Conservation (phyloP, 1,140 invertebrate genomes). For the Himalopsyche phryganea region DNA sequence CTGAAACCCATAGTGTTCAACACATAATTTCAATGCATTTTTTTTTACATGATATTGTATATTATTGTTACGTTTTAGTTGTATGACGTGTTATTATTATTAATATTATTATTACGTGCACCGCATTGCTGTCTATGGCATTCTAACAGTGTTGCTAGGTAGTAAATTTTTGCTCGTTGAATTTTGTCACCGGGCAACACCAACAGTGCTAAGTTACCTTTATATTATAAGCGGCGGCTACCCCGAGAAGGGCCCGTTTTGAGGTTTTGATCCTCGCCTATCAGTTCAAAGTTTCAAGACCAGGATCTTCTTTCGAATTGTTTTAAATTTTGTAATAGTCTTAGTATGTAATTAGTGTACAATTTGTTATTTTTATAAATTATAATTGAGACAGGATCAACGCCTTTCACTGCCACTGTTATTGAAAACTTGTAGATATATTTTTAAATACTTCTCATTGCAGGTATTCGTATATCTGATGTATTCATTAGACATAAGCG, state of each 20-base stretch:
- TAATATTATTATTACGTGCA: constrained; percentile 17
- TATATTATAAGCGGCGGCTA: constrained; percentile 9
- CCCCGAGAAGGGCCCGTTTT: neutral
- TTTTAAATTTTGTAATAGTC: constrained; percentile 1
- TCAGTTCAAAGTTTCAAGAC: constrained; percentile 20
- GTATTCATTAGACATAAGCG: no score
- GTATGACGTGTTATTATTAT: constrained; percentile 18
- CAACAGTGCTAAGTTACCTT: constrained; percentile 34
- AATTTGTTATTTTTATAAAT: constrained; percentile 2
- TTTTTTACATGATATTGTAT: constrained; percentile 14
- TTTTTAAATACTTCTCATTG: neutral
- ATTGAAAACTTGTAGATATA: constrained; percentile 1
- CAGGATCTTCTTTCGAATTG: constrained; percentile 14
- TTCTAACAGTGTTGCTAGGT: constrained; percentile 8
- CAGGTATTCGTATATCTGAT: no score
- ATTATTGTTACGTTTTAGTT: constrained; percentile 24
- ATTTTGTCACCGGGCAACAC: constrained; percentile 14
- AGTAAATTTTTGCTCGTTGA: constrained; percentile 8
- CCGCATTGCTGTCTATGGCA: constrained; percentile 4
- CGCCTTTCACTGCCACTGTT: constrained; percentile 1
- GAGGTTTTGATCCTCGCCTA: constrained; percentile 1
- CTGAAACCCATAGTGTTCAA: constrained; percentile 24
- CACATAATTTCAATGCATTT: constrained; percentile 28
- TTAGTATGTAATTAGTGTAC: neutral
- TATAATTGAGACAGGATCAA: neutral